Evolutionary conservation across 2,888 invertebrate genomes (phyloP).

Genomic region (Xanthia icteritia): DNA sequence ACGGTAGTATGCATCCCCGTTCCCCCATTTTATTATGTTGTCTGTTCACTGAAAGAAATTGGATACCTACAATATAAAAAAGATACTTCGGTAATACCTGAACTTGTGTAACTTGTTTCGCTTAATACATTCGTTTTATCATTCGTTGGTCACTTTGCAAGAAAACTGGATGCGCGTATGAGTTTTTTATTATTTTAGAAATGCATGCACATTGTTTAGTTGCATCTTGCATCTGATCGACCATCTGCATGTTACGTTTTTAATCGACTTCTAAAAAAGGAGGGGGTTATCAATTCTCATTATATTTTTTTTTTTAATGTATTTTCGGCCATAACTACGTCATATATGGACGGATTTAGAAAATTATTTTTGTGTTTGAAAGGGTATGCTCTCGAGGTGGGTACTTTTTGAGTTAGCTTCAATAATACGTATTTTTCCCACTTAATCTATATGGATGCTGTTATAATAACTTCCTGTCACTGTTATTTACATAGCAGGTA

Average conservation of each 20-base stretch:
- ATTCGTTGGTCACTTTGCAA: conserved; percentile 69
- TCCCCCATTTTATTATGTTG: conserved; percentile 73
- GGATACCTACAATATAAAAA: conserved; percentile 78
- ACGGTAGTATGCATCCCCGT: conserved; percentile 75
- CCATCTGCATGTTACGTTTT: conserved; percentile 27
- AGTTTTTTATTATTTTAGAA: conserved; percentile 56
- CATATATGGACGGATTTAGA: too few relatives aligned
- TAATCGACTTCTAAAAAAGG: background rate
- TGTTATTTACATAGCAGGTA: too few relatives aligned
- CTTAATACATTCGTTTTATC: conserved; percentile 69
- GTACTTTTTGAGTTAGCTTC: too few relatives aligned
- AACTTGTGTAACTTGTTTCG: conserved; percentile 81
- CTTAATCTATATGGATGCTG: too few relatives aligned
- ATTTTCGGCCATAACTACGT: too few relatives aligned
- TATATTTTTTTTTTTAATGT: too few relatives aligned
- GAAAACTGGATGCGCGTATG: conserved; percentile 67
- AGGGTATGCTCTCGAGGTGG: too few relatives aligned
- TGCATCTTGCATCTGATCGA: conserved; percentile 42
- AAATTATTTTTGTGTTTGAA: too few relatives aligned
- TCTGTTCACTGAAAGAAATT: conserved; percentile 83
- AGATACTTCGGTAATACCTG: conserved; percentile 77
- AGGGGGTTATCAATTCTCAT: too few relatives aligned
- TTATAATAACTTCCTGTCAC: too few relatives aligned
- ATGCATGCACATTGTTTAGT: conserved; percentile 40
- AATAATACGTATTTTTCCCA: too few relatives aligned